Evolutionary conservation across 2,113 vertebrate species (phyloP).

Genomic region (mouse (Mus musculus)): DNA sequence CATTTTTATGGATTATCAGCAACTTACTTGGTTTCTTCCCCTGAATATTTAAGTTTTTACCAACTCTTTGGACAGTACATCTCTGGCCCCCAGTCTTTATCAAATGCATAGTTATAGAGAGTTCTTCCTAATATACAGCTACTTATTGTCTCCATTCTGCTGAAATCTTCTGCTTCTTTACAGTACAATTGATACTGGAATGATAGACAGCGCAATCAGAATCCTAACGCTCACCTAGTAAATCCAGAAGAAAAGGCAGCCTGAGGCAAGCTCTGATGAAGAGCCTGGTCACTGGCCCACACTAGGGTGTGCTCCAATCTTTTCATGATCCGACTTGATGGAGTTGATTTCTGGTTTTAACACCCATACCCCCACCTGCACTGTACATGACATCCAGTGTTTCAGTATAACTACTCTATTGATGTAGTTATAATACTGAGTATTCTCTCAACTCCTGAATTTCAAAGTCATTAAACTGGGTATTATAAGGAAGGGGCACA

Average conservation of each 20-base stretch:
- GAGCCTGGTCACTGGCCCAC: neutral
- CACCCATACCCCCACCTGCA: too few species aligned
- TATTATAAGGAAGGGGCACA: neutral
- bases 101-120: slow-evolving; percentile 25
- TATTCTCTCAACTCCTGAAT: slow-evolving; percentile 18
- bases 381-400: neutral
- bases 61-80: slow-evolving; percentile 49
- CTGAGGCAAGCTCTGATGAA: neutral
- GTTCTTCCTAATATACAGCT: neutral
- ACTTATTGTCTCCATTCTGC: slow-evolving; percentile 43
- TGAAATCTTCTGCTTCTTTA: slow-evolving; percentile 16
- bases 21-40: neutral
- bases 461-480: slow-evolving; percentile 37
- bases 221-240: slow-evolving; percentile 6
- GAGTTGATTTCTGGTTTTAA: neutral
- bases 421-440: neutral
- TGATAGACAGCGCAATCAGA: neutral
- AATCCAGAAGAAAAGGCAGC: slow-evolving; percentile 10
- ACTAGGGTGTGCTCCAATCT: neutral
- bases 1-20: neutral
- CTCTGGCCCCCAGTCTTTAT: slow-evolving; percentile 43
- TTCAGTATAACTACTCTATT: slow-evolving; percentile 11
- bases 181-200: neutral
- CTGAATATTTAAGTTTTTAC: slow-evolving; percentile 24
- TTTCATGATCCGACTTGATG: neutral